Conservation (phyloP, 2,888 invertebrate genomes). For the Smittia sp. region DNA sequence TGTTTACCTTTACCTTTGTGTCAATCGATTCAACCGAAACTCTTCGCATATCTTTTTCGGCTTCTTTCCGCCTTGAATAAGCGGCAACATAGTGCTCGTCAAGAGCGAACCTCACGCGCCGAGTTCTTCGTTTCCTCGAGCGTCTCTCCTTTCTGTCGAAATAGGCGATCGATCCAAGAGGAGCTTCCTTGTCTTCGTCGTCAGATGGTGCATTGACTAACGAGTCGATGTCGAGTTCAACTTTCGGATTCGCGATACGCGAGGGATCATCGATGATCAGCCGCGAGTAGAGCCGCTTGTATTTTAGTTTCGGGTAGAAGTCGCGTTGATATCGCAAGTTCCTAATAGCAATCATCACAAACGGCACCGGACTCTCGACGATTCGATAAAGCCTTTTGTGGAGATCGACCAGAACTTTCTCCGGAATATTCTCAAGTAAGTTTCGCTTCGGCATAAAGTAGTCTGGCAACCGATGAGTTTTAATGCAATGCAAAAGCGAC, state of each 20-base stretch:
- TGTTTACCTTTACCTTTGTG: slow-evolving; percentile 55
- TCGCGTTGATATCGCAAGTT: slow-evolving; percentile 63
- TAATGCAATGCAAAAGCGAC: slow-evolving; percentile 62
- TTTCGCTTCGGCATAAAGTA: slow-evolving; percentile 73
- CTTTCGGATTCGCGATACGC: slow-evolving; percentile 55
- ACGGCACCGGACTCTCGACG: slow-evolving; percentile 68
- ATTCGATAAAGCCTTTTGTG: slow-evolving; percentile 67
- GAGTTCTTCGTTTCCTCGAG: slow-evolving; percentile 43
- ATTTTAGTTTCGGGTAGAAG: slow-evolving; percentile 66
- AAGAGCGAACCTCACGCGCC: slow-evolving; percentile 16
- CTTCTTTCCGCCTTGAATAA: slow-evolving; percentile 47
- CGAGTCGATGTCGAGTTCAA: neutral
- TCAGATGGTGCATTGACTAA: slow-evolving; percentile 44
- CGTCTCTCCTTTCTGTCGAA: slow-evolving; percentile 46
- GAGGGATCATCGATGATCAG: slow-evolving; percentile 59
- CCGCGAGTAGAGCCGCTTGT: slow-evolving; percentile 59
- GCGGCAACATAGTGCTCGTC: slow-evolving; percentile 27
- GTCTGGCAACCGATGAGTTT: slow-evolving; percentile 63
- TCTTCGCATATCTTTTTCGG: slow-evolving; percentile 50
- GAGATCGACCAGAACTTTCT: slow-evolving; percentile 61
- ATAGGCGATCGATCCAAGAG: slow-evolving; percentile 39
- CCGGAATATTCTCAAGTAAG: slow-evolving; percentile 68
- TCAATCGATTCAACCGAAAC: slow-evolving; percentile 57
- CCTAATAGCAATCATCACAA: slow-evolving; percentile 65
- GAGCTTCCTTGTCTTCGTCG: slow-evolving; percentile 50